A percentile compares a stretch with the other conserved stretches of the same genome.
phyloP scores from a whole-genome alignment of 2,888 invertebrate species.

The Mesorhabditis spiculigera region DNA sequence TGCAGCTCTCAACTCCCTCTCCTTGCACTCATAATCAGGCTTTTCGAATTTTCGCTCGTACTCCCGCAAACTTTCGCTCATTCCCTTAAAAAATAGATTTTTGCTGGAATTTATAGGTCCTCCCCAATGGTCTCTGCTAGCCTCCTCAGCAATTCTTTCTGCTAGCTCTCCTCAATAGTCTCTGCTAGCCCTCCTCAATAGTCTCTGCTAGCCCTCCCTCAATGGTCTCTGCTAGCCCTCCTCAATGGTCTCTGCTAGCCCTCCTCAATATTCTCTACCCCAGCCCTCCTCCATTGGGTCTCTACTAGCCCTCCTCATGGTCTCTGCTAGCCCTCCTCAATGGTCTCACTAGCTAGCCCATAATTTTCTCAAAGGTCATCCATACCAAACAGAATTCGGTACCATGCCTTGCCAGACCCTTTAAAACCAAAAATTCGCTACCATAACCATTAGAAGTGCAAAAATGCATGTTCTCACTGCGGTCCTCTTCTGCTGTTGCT shows the following conservation, averaged over 20 bases:
- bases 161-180: not conserved
- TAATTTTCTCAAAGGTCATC: not conserved
- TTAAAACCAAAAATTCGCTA: too few relatives aligned
- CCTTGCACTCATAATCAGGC: constrained; percentile 39
- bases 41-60: constrained; percentile 44
- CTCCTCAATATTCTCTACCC: not conserved
- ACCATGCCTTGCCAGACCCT: constrained; percentile 37
- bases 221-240: constrained; percentile 1
- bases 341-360: not conserved
- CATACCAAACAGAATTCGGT: not conserved
- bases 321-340: too few relatives aligned
- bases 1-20: constrained; percentile 32
- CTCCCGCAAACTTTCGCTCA: constrained; percentile 41
- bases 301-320: not conserved
- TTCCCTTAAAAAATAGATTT: constrained; percentile 30
- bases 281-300: not conserved
- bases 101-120: too few relatives aligned
- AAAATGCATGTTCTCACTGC: too few relatives aligned
- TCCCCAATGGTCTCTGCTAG: not conserved
- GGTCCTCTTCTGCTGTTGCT: constrained; percentile 48
- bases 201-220: not conserved
- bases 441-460: too few relatives aligned
- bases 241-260: not conserved
- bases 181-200: not conserved
- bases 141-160: not conserved